A percentile compares a stretch with the other conserved stretches of the same genome.
Conservation (phyloP, 1,140 invertebrate species). For the Littorina saxatilis region DNA sequence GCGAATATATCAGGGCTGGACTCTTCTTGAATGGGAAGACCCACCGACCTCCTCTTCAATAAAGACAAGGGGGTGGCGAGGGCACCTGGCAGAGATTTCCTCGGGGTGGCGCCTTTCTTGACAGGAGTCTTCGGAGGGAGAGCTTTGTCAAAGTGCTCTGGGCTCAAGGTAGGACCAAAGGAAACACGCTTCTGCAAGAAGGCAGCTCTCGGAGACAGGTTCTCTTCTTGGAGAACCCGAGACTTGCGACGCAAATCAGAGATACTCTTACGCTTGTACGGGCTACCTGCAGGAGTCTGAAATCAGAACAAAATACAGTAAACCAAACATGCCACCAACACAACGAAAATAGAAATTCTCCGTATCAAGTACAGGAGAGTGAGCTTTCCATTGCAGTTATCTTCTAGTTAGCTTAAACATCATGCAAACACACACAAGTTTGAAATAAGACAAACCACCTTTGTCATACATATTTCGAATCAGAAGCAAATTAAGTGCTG, state of each 20-base stretch:
- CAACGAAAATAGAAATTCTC: neutral
- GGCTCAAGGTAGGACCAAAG: constrained; percentile 76
- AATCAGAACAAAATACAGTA: neutral
- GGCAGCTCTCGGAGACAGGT: constrained; percentile 55
- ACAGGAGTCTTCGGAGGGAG: constrained; percentile 76
- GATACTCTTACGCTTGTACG: constrained; percentile 53
- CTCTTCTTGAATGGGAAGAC: constrained; percentile 33
- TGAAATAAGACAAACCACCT: too few species aligned
- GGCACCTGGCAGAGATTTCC: constrained; percentile 41
- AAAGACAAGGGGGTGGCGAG: constrained; percentile 41
- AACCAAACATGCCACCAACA: neutral
- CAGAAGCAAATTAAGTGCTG: neutral
- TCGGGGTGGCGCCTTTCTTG: constrained; percentile 73
- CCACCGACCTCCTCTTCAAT: constrained; percentile 53
- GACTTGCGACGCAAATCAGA: constrained; percentile 53
- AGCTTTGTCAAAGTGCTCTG: constrained; percentile 76
- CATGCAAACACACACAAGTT: too few species aligned
- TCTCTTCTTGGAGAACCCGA: constrained; percentile 57
- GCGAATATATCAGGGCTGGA: constrained; percentile 23
- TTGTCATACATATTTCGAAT: too few species aligned
- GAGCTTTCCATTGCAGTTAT: neutral
- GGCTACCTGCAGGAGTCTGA: constrained; percentile 45
- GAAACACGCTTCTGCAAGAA: constrained; percentile 71
- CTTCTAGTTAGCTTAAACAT: too few species aligned
- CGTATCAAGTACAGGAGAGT: neutral